Evolutionary conservation across 2,113 vertebrate species (phyloP).

Genomic region (Pholis gunnellus): DNA sequence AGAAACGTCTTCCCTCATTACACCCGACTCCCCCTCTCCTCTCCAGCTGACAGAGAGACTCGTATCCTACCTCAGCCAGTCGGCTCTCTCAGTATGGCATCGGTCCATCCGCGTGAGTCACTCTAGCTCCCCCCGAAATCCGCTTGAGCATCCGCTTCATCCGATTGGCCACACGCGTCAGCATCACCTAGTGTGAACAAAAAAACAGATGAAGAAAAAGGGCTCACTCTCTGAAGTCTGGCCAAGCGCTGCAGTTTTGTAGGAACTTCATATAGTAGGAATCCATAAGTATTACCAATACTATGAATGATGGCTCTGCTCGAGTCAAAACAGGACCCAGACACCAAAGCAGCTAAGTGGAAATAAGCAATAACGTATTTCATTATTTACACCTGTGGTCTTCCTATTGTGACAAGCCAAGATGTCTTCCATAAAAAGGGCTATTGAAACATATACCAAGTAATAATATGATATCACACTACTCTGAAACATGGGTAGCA

Average conservation of each 20-base stretch:
- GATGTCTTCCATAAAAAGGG: neutral
- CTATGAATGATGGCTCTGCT: neutral
- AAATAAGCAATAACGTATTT: neutral
- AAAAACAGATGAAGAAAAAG: constrained; percentile 64
- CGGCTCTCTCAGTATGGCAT: constrained; percentile 37
- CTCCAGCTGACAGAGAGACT: constrained; percentile 44
- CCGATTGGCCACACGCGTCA: constrained; percentile 68
- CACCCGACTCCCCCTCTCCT: constrained; percentile 30
- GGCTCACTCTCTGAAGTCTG: constrained; percentile 58
- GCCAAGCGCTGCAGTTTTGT: constrained; percentile 54
- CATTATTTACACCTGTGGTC: neutral
- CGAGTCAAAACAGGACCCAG: neutral
- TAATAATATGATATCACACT: neutral
- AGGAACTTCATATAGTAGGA: neutral
- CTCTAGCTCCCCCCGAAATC: constrained; percentile 60
- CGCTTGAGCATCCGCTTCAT: constrained; percentile 47
- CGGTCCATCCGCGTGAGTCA: constrained; percentile 52
- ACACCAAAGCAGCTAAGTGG: neutral
- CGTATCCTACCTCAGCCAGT: constrained; percentile 56
- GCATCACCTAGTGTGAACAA: constrained; percentile 70
- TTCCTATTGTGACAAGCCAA: neutral
- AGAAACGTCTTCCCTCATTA: constrained; percentile 65
- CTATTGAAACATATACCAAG: neutral
- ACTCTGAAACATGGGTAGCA: constrained; percentile 18
- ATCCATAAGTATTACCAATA: neutral